These are phyloP conservation scores for Nebria salina DNA, from an alignment of 2,888 invertebrate genomes.

Conservation along the genomic window DNA sequence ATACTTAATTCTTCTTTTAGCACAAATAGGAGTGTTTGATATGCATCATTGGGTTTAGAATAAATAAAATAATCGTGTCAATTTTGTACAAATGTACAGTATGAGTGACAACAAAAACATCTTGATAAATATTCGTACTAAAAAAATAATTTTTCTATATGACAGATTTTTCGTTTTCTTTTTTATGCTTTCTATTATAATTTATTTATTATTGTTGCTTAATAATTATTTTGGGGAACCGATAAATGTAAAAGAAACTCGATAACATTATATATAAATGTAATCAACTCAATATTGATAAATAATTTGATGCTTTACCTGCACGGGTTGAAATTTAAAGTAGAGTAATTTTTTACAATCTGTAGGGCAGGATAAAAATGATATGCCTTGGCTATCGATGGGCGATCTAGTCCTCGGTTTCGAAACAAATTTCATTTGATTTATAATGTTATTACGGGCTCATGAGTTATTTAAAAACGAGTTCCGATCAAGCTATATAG, in stretches of 20 bases:
- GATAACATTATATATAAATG: neutral
- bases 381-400: neutral
- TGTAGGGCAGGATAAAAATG: neutral
- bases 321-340: neutral
- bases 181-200: too few species aligned
- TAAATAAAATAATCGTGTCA: neutral
- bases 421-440: conserved; percentile 47
- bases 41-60: neutral
- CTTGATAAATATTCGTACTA: too few species aligned
- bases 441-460: conserved; percentile 47
- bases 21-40: neutral
- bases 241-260: too few species aligned
- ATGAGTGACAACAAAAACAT: too few species aligned
- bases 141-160: too few species aligned
- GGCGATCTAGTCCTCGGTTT: neutral
- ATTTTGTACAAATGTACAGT: too few species aligned
- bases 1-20: conserved; percentile 1
- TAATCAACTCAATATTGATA: neutral
- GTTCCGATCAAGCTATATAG: conserved; percentile 29
- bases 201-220: too few species aligned
- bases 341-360: neutral
- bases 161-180: too few species aligned
- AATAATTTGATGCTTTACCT: neutral
- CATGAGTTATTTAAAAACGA: conserved; percentile 47
- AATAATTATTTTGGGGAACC: too few species aligned